Conservation (phyloP, 2,797 vertebrate species). For the Heliangelus exortis region DNA sequence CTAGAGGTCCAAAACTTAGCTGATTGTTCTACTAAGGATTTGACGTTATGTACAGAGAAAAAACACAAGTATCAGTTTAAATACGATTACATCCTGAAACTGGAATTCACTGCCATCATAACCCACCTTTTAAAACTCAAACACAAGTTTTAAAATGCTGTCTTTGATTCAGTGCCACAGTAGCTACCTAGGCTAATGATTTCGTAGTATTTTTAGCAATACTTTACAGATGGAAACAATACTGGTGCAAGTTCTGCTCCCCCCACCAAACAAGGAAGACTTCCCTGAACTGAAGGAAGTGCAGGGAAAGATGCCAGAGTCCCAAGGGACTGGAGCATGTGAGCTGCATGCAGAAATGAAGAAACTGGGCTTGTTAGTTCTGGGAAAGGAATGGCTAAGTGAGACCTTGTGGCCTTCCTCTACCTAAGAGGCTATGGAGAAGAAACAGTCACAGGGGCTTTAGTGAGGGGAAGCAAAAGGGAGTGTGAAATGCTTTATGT, state of each 20-base stretch:
- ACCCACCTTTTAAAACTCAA: not conserved
- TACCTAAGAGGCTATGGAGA: fast-evolving
- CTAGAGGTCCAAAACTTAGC: not conserved
- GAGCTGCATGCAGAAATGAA: fast-evolving
- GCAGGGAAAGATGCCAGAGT: not conserved
- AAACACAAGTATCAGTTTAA: not conserved
- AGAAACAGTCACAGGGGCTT: not conserved
- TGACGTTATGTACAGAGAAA: not conserved
- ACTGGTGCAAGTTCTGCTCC: not conserved
- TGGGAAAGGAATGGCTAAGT: not conserved
- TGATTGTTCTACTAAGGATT: not conserved
- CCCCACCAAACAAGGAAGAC: not conserved
- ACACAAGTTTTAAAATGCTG: not conserved
- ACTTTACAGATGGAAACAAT: not conserved
- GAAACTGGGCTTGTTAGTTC: not conserved
- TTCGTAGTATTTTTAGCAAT: not conserved
- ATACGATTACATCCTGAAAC: not conserved
- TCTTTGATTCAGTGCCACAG: not conserved
- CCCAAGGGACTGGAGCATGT: not conserved
- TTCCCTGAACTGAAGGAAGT: not conserved
- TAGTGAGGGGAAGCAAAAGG: not conserved
- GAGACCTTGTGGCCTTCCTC: not conserved
- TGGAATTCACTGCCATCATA: not conserved
- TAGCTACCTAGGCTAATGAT: not conserved
- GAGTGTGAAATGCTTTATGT: not conserved